A percentile compares a stretch with the other conserved stretches of the same genome.
These are phyloP conservation scores for Leptinotarsa tumamoca DNA, from an alignment of 2,888 invertebrate species.

Conservation along the genomic window DNA sequence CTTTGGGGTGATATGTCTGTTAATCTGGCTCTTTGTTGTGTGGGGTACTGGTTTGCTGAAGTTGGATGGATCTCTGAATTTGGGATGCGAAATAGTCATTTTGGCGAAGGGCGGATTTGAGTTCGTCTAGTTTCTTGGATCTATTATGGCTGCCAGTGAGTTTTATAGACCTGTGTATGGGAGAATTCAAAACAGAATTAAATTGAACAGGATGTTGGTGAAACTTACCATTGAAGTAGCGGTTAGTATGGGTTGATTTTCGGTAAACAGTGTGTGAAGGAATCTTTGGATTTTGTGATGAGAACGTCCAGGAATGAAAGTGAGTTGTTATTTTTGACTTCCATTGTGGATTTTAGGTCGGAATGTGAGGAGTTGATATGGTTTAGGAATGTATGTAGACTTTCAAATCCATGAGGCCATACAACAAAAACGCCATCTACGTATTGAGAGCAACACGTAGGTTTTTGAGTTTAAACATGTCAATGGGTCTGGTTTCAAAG, in stretches of 20 bases:
- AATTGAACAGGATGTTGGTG: background rate
- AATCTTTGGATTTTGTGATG: background rate
- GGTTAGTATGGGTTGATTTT: background rate
- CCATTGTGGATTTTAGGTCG: background rate
- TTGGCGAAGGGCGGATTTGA: background rate
- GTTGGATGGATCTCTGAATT: background rate
- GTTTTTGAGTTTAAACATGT: background rate
- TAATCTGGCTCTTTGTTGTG: no score
- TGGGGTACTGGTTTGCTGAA: no score
- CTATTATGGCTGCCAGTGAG: background rate
- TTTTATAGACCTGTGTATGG: background rate
- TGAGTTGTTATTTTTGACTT: background rate
- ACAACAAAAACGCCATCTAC: background rate
- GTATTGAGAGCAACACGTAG: background rate
- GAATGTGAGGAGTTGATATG: background rate
- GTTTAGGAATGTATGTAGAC: background rate
- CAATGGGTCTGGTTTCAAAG: background rate
- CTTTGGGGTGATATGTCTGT: no score
- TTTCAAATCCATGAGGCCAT: background rate
- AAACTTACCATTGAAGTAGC: background rate
- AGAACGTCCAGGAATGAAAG: background rate
- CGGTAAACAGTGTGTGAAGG: background rate
- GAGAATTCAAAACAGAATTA: background rate
- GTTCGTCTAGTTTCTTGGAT: background rate
- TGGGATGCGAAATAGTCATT: background rate